Conservation (phyloP, 2,797 vertebrate species). For the Sebastes taczanowskii region DNA sequence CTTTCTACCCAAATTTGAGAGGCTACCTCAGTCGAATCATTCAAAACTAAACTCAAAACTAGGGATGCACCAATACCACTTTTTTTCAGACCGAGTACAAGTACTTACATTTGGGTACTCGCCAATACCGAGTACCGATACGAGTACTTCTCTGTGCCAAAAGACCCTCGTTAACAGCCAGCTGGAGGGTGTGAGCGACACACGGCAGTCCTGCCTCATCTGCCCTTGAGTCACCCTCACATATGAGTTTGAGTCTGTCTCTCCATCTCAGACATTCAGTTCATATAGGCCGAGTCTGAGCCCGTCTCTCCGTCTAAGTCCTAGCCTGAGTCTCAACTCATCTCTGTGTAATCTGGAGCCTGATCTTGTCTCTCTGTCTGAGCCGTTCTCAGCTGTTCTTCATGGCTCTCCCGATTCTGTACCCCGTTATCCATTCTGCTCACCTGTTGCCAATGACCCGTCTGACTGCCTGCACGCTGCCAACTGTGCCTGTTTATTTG, state of each 20-base stretch:
- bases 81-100: no score
- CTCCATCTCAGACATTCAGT: not conserved
- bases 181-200: no score
- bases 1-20: no score
- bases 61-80: no score
- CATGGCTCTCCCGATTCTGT: not conserved
- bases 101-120: no score
- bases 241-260: not conserved
- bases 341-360: not conserved
- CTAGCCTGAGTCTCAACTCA: not conserved
- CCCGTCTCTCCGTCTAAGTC: not conserved
- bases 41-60: no score
- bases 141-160: no score
- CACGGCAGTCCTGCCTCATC: not conserved
- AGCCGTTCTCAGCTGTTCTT: not conserved
- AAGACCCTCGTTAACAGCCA: no score
- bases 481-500: not conserved
- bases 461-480: no score
- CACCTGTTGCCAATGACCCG: not conserved
- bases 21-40: no score
- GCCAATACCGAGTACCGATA: fast-evolving
- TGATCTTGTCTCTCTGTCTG: not conserved
- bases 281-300: no score
- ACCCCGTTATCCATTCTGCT: not conserved
- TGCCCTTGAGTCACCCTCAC: not conserved